Conservation (phyloP, 1,140 invertebrate species). For the Batillaria attramentaria region DNA sequence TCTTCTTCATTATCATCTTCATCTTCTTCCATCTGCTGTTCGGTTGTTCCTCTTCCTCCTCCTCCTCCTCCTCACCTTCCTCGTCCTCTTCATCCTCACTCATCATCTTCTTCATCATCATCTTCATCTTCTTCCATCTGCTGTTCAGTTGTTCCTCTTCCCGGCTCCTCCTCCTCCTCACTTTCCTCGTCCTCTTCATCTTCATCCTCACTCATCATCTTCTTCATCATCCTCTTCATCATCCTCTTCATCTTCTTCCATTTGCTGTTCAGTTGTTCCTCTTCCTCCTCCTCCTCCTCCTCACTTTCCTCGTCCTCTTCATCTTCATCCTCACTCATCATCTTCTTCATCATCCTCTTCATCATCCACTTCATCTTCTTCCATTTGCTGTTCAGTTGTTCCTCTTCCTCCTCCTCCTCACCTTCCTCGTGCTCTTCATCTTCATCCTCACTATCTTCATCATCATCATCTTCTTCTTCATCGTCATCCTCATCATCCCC, state of each 20-base stretch:
- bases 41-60: too few species aligned
- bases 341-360: conserved; percentile 3
- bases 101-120: not conserved
- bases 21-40: too few species aligned
- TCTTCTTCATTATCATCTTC: too few species aligned
- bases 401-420: not conserved
- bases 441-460: too few species aligned
- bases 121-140: not conserved
- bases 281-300: not conserved
- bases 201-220: not conserved
- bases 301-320: too few species aligned
- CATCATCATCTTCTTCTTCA: conserved; percentile 2
- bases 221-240: not conserved
- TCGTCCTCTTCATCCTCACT: not conserved
- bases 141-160: not conserved
- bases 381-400: not conserved
- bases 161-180: not conserved
- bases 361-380: not conserved
- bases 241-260: not conserved
- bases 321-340: too few species aligned
- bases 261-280: not conserved
- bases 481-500: conserved; percentile 11
- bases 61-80: too few species aligned
- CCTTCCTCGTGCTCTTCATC: too few species aligned
- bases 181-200: not conserved